Conservation (phyloP, 1,140 invertebrate genomes). For the Calycopis cecrops region DNA sequence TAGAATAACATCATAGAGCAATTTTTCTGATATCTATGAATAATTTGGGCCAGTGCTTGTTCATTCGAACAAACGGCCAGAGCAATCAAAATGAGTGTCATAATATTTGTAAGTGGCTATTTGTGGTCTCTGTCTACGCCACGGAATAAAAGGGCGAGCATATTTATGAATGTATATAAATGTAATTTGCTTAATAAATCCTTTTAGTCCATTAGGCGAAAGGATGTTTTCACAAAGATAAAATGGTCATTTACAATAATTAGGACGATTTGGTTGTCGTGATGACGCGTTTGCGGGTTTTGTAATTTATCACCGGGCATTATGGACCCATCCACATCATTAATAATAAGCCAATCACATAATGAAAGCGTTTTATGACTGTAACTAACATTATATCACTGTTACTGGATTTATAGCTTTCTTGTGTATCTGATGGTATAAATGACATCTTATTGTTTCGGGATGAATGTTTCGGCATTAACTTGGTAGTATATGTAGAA, state of each 20-base stretch:
- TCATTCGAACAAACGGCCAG: too few species aligned
- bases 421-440: not conserved
- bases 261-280: not conserved
- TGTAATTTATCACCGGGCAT: constrained; percentile 19
- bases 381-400: not conserved
- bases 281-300: constrained; percentile 12
- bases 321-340: constrained; percentile 15
- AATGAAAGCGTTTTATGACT: constrained; percentile 19
- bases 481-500: not conserved
- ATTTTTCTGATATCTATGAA: too few species aligned
- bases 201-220: not conserved
- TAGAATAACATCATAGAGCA: too few species aligned
- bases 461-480: not conserved
- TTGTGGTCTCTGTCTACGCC: not conserved
- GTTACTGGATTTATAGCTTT: not conserved
- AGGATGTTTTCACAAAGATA: not conserved
- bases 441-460: not conserved
- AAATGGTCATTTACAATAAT: constrained; percentile 16
- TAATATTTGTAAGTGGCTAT: not conserved
- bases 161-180: too few species aligned
- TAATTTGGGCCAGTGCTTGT: too few species aligned
- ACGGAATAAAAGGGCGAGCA: not conserved
- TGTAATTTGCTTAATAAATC: not conserved
- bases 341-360: constrained; percentile 20
- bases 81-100: not conserved